Base-by-base conservation (phyloP, 2,888 invertebrate genomes). In the Caenorhabditis sulstoni region DNA sequence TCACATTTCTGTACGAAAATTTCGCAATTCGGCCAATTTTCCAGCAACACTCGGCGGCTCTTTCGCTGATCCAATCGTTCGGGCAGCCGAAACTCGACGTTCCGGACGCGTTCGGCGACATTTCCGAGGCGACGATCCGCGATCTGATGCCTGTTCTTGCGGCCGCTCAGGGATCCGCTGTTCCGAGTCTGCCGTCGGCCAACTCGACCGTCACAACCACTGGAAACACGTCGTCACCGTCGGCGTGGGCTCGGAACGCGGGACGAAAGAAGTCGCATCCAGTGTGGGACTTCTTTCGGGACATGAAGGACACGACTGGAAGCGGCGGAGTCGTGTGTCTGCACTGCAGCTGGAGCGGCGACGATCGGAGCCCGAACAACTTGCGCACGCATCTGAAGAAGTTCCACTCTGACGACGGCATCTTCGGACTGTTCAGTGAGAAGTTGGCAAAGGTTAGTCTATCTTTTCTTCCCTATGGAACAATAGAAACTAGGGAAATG, bases 261-360 rank as follows among this genome's bases (percentile, higher is more conserved):
- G 85, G 85, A 20, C 49, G 85, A 12, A 86, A 87, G 75, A 87
- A 87, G 74, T 83, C 85, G 14, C 87, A 87, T 68, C 87, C 87
- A n/a, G 87, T 87, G 37, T 87, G 87, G 87, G 82, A 85, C 22
- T 87, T 87, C 66, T 87, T 87, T 66, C 76, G 77, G n/a, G 87
- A 87, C 61, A 66, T 87, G 44, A 85, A 86, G 37, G 85, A 86
- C 47, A 65, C 80, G 14, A 83, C 86, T 62, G 87, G 87, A 14
- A 68, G 81, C 9, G 85, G 85, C 8, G 83, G 86, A 2, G 87
- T 87, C 3, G 58, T 81, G 4, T 87, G 87, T 66, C 71, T 87
- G 8, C 85, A 87, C 67, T 87, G 87, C 57, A 59, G 62, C 3
- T 87, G 87, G 87, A 81, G 61, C 8, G 85, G 86, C 29, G 87